A percentile compares a stretch with the other conserved stretches of the same genome.
These are phyloP conservation scores for Alectoris magna DNA, from an alignment of 2,797 vertebrate genomes.

Conservation along the genomic window DNA sequence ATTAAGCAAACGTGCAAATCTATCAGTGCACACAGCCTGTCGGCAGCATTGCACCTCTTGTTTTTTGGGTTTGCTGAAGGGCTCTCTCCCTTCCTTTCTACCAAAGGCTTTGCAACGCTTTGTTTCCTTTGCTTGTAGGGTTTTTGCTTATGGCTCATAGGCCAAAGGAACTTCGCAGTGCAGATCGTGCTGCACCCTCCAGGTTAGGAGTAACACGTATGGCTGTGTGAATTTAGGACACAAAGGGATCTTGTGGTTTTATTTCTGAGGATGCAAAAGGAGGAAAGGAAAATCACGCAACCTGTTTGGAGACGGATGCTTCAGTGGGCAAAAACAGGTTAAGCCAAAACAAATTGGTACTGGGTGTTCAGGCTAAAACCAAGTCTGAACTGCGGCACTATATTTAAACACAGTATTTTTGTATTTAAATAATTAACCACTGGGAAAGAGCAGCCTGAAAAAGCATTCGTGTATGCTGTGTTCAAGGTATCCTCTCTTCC, in stretches of 20 bases:
- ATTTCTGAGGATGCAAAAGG: background rate
- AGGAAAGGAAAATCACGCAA: background rate
- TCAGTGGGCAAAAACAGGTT: constrained; percentile 52
- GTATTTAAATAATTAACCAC: constrained; percentile 67
- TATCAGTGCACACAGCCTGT: background rate
- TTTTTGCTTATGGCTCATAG: background rate
- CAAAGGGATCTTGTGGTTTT: background rate
- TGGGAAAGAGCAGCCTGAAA: constrained; percentile 65
- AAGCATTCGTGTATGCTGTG: constrained; percentile 64
- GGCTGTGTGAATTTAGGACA: background rate
- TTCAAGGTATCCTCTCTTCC: background rate
- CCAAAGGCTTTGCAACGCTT: background rate
- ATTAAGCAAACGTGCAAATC: background rate
- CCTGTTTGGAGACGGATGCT: background rate
- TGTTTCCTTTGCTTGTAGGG: background rate
- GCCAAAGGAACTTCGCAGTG: accelerated
- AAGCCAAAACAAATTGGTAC: constrained; percentile 51
- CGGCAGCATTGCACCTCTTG: background rate
- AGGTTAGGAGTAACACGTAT: background rate
- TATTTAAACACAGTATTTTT: constrained; percentile 70
- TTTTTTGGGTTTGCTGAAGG: background rate
- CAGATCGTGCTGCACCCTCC: background rate
- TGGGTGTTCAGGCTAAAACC: constrained; percentile 20
- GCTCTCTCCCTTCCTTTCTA: background rate
- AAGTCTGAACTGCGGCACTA: background rate